These are phyloP conservation scores for Otus sunia DNA, from an alignment of 2,113 vertebrate species.

Conservation along the genomic window DNA sequence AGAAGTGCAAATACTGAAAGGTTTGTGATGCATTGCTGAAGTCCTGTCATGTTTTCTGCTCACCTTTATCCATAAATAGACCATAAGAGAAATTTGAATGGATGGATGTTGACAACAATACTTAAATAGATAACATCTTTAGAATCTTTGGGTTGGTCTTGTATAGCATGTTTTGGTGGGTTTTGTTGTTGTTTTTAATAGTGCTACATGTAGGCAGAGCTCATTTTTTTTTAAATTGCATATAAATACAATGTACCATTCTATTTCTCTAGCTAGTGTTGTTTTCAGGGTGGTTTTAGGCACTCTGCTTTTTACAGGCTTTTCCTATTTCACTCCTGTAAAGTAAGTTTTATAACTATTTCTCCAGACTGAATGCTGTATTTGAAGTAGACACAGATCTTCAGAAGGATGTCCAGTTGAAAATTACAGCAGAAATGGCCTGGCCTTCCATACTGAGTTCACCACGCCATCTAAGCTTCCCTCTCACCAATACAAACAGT, in stretches of 20 bases:
- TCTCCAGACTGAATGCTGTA: conserved; percentile 80
- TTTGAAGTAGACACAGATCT: conserved; percentile 98
- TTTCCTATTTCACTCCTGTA: background rate
- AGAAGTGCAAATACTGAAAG: background rate
- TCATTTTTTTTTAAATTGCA: background rate
- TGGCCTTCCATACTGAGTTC: conserved; percentile 93
- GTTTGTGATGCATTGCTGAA: background rate
- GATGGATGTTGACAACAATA: background rate
- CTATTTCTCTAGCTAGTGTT: background rate
- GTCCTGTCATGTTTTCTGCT: background rate
- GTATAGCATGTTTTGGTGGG: background rate
- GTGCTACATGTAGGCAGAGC: background rate
- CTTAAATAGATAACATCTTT: background rate
- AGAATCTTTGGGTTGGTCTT: background rate
- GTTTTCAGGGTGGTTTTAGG: background rate
- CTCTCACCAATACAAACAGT: conserved; percentile 93
- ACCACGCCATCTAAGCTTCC: conserved; percentile 82
- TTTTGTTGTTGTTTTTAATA: background rate
- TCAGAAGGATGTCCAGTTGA: conserved; percentile 90
- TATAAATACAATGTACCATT: background rate
- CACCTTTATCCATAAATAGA: background rate
- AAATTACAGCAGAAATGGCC: conserved; percentile 86
- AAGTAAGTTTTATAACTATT: background rate
- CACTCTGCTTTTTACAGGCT: background rate
- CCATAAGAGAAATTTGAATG: background rate